These are phyloP conservation scores for Argyrosomus regius DNA, from an alignment of 2,797 vertebrate genomes.

Conservation along the genomic window DNA sequence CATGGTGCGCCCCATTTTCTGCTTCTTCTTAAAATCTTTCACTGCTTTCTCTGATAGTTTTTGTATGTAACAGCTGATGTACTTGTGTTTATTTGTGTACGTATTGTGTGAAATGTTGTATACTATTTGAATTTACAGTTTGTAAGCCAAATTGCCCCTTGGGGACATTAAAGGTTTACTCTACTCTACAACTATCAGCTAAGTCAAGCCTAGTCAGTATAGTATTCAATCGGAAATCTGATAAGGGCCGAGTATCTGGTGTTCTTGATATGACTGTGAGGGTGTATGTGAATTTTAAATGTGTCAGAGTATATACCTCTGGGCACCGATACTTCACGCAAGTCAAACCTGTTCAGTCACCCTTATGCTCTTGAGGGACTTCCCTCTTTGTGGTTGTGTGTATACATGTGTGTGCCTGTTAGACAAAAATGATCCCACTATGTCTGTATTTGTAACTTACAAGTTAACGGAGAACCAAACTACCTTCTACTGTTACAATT, in stretches of 20 bases:
- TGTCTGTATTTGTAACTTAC: conserved; percentile 20
- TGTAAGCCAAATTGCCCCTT: not conserved
- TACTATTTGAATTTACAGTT: not conserved
- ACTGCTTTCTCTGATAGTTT: not conserved
- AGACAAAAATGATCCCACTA: not conserved
- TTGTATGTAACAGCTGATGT: not conserved
- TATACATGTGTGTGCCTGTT: not conserved
- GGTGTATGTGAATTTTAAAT: conserved; percentile 19
- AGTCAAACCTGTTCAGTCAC: conserved; percentile 76
- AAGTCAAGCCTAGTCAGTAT: conserved; percentile 1
- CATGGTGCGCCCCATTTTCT: no score
- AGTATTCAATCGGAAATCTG: conserved; percentile 30
- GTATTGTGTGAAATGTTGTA: not conserved
- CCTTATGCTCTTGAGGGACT: conserved; percentile 25
- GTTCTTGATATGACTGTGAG: conserved; percentile 8
- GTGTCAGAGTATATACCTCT: conserved; percentile 28
- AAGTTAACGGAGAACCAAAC: conserved; percentile 15
- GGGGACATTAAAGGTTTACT: conserved; percentile 7
- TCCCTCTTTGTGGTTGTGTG: conserved; percentile 21
- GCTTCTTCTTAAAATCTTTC: not conserved
- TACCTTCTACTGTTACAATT: conserved; percentile 10
- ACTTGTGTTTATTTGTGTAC: no score
- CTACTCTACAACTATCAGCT: not conserved
- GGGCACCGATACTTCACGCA: conserved; percentile 60
- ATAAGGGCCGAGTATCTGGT: conserved; percentile 15